Percentiles rank a stretch among this genome's conserved stretches.
These are phyloP conservation scores for Ecliptopera silaceata DNA, from an alignment of 2,888 invertebrate genomes.

Conservation along the genomic window DNA sequence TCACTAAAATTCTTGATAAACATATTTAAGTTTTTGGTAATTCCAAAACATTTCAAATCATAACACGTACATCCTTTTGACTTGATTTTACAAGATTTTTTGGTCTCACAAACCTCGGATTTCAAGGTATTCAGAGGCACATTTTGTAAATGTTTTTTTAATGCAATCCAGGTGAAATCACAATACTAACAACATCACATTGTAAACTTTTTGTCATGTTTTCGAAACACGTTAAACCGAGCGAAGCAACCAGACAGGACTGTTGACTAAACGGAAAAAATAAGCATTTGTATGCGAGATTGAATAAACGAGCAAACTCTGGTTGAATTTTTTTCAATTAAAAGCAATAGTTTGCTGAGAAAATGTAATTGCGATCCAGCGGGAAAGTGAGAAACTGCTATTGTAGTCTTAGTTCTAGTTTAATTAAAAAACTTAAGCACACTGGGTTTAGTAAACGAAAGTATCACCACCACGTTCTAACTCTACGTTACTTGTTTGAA, in stretches of 20 bases:
- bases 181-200: not conserved
- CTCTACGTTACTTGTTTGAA: not conserved
- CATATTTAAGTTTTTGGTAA: too few relatives aligned
- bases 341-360: slow-evolving; percentile 28
- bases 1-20: too few relatives aligned
- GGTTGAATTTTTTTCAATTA: slow-evolving; percentile 38
- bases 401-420: slow-evolving; percentile 21
- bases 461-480: not conserved
- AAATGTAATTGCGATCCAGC: slow-evolving; percentile 30
- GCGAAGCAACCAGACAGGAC: slow-evolving; percentile 18
- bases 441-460: slow-evolving; percentile 2
- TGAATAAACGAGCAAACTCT: slow-evolving; percentile 6
- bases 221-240: slow-evolving; percentile 12
- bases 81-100: too few relatives aligned
- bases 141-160: not conserved
- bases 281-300: slow-evolving; percentile 12
- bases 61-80: too few relatives aligned
- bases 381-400: slow-evolving; percentile 14
- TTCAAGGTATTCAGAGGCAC: not conserved
- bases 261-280: slow-evolving; percentile 16
- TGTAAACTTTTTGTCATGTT: not conserved
- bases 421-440: slow-evolving; percentile 27
- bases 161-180: not conserved
- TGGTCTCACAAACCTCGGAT: too few relatives aligned
- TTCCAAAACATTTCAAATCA: too few relatives aligned